Evolutionary conservation across 2,113 vertebrate species (phyloP).

Genomic region (Sinocyclocheilus rhinocerous): DNA sequence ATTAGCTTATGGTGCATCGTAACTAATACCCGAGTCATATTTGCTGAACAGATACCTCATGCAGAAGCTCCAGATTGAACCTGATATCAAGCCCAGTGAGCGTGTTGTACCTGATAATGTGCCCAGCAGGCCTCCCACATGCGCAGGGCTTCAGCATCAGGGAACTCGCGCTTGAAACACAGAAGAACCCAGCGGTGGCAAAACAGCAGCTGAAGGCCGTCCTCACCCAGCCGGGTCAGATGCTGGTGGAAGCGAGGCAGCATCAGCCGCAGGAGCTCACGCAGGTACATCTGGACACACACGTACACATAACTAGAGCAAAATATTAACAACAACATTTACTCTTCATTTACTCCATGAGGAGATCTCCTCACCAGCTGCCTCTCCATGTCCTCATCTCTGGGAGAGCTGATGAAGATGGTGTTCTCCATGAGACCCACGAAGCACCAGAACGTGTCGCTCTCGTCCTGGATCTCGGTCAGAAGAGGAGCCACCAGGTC

Average conservation of each 20-base stretch:
- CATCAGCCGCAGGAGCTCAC: conserved; percentile 91
- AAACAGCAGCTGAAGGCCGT: conserved; percentile 96
- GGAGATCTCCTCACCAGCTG: conserved; percentile 84
- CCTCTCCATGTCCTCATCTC: conserved; percentile 96
- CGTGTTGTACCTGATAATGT: conserved; percentile 87
- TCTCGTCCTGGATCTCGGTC: conserved; percentile 92
- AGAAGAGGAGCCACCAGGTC: conserved; percentile 95
- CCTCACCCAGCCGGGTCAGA: conserved; percentile 87
- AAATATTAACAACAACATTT: background rate
- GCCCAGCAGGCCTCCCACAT: conserved; percentile 99
- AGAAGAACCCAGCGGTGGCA: conserved; percentile 98
- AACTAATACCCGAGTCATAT: background rate
- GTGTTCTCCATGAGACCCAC: conserved; percentile 99
- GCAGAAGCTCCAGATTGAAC: background rate
- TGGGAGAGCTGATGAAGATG: conserved; percentile 93
- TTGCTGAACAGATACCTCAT: background rate
- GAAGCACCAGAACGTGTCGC: conserved; percentile 98
- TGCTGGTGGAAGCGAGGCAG: conserved; percentile 89
- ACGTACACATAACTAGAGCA: background rate
- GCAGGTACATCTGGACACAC: conserved; percentile 83
- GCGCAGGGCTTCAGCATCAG: conserved; percentile 89
- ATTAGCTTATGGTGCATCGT: background rate
- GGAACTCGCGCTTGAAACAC: conserved; percentile 97
- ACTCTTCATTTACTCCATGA: too few relatives aligned
- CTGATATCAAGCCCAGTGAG: background rate